Evolutionary conservation across 2,797 vertebrate genomes (phyloP).

Genomic region (Sarcophilus harrisii): DNA sequence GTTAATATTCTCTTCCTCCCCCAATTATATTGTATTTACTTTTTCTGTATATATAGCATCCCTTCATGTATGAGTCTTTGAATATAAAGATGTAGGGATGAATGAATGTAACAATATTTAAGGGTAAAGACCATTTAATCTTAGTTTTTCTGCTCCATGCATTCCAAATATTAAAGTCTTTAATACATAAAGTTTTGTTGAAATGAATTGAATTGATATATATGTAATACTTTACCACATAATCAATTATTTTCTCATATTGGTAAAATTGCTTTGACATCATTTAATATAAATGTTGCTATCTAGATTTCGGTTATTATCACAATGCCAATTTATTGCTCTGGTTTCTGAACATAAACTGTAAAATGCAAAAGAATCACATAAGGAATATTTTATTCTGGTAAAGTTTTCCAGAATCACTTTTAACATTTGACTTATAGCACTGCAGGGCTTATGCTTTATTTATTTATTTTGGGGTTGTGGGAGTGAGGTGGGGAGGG

Average conservation of each 20-base stretch:
- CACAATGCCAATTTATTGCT: slow-evolving; percentile 35
- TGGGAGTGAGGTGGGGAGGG: slow-evolving; percentile 1
- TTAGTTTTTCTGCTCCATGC: not conserved
- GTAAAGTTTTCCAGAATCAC: slow-evolving; percentile 54
- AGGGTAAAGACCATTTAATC: not conserved
- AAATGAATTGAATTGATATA: not conserved
- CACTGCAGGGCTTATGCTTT: slow-evolving; percentile 41
- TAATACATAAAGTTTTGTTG: not conserved
- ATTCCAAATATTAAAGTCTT: not conserved
- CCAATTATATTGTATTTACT: not conserved
- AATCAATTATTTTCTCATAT: not conserved
- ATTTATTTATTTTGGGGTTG: slow-evolving; percentile 45
- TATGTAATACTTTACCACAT: not conserved
- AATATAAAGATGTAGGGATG: too few relatives aligned
- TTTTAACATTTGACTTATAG: slow-evolving; percentile 53
- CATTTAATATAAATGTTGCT: slow-evolving; percentile 48
- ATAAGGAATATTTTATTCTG: slow-evolving; percentile 59
- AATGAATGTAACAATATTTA: not conserved
- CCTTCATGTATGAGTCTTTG: not conserved
- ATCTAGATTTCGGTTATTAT: slow-evolving; percentile 30
- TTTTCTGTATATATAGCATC: not conserved
- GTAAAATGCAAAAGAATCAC: slow-evolving; percentile 50
- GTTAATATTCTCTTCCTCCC: not conserved
- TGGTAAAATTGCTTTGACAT: not conserved
- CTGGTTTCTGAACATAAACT: slow-evolving; percentile 59